phyloP scores from a whole-genome alignment of 2,113 vertebrate species.

The Istiophorus platypterus region DNA sequence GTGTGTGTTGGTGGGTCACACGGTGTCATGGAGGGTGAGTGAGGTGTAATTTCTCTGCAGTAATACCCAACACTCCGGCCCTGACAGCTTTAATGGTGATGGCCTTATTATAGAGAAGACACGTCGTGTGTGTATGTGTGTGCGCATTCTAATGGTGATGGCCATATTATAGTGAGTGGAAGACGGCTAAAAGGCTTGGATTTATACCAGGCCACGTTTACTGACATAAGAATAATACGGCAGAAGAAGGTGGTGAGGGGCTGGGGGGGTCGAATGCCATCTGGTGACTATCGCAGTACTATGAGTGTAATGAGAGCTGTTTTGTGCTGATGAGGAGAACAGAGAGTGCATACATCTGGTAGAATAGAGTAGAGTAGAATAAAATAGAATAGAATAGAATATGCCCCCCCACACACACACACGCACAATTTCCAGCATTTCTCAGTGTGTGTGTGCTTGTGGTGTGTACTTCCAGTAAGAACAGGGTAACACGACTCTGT shows the following conservation, averaged over 20 bases:
- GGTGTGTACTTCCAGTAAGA: conserved; percentile 54
- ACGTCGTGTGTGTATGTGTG: conserved; percentile 31
- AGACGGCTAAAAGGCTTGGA: conserved; percentile 66
- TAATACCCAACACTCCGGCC: conserved; percentile 82
- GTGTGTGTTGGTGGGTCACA: conserved; percentile 62
- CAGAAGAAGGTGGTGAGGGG: background rate
- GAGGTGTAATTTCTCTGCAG: conserved; percentile 82
- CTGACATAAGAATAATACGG: conserved; percentile 70
- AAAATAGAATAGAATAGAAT: conserved; percentile 2
- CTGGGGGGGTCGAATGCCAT: conserved; percentile 52
- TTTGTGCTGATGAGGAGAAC: conserved; percentile 59
- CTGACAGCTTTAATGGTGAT: conserved; percentile 89
- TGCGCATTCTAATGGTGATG: conserved; percentile 74
- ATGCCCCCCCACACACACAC: background rate
- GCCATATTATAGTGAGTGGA: conserved; percentile 71
- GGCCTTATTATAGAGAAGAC: conserved; percentile 87
- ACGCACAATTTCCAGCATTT: conserved; percentile 8
- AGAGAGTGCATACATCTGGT: conserved; percentile 16
- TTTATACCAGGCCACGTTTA: conserved; percentile 60
- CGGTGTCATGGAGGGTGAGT: conserved; percentile 65
- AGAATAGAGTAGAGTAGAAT: conserved; percentile 3
- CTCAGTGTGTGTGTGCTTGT: conserved; percentile 1
- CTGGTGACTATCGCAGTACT: conserved; percentile 72
- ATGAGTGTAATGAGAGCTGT: conserved; percentile 72
- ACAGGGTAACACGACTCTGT: conserved; percentile 60